phyloP scores from a whole-genome alignment of 2,888 invertebrate species.

The Drosophila nr. fundita region DNA sequence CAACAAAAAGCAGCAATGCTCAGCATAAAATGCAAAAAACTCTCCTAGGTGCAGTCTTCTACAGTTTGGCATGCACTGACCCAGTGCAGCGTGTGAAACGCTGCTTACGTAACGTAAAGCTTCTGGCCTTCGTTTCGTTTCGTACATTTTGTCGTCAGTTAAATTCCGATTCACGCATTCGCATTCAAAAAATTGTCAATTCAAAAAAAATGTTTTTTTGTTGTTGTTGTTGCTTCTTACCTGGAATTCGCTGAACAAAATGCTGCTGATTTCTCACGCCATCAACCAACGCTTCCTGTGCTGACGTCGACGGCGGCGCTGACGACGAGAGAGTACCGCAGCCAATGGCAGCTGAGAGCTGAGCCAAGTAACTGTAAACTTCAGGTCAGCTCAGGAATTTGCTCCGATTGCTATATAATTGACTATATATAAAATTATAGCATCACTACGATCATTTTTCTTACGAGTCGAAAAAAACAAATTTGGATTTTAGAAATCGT shows the following conservation, averaged over 20 bases:
- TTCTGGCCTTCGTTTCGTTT: background rate
- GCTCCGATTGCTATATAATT: conserved; percentile 16
- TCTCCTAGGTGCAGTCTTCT: conserved; percentile 11
- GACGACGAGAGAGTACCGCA: background rate
- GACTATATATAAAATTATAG: background rate
- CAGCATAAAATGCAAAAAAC: conserved; percentile 33
- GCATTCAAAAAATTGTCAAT: conserved; percentile 16
- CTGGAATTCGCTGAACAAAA: conserved; percentile 40
- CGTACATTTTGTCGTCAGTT: background rate
- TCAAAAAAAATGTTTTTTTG: background rate
- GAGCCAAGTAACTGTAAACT: conserved; percentile 29
- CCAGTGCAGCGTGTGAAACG: conserved; percentile 55
- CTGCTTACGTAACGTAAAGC: conserved; percentile 37
- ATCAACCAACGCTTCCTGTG: conserved; percentile 43
- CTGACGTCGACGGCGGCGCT: conserved; percentile 5
- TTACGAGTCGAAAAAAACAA: background rate
- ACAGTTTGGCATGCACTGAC: conserved; percentile 47
- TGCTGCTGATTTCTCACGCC: conserved; percentile 40
- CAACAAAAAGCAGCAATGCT: conserved; percentile 16
- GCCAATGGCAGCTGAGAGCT: conserved; percentile 11
- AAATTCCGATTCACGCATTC: conserved; percentile 46
- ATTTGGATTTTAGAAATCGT: background rate
- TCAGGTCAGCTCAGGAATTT: conserved; percentile 24
- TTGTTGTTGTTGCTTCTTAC: conserved; percentile 5
- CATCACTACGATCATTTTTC: background rate